Percentiles rank a stretch among this genome's conserved stretches.
phyloP scores from a whole-genome alignment of 2,113 vertebrate genomes.

The Sialia sialis region DNA sequence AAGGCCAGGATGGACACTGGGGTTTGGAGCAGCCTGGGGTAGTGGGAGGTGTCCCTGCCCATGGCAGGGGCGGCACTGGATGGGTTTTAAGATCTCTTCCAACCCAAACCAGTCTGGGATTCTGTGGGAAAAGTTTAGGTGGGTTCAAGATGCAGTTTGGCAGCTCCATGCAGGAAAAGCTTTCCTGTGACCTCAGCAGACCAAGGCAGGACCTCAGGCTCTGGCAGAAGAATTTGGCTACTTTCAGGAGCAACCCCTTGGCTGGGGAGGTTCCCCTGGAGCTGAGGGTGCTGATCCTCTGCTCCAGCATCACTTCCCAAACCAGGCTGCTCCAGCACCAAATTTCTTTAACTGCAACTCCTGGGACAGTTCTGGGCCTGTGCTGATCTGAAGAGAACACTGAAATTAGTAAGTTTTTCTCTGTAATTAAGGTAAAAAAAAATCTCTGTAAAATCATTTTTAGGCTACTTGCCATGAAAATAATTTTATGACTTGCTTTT shows the following conservation, averaged over 20 bases:
- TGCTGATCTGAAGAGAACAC: neutral
- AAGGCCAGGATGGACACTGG: accelerated
- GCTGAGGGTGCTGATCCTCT: neutral
- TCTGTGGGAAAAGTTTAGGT: neutral
- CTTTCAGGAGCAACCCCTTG: neutral
- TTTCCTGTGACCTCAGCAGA: accelerated
- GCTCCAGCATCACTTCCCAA: neutral
- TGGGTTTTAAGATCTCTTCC: accelerated
- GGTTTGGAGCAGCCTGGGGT: neutral
- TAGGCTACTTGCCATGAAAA: neutral
- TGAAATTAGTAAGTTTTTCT: neutral
- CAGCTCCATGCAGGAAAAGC: neutral
- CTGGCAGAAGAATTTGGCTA: neutral
- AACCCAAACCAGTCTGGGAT: accelerated
- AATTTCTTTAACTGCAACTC: accelerated
- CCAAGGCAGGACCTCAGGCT: neutral
- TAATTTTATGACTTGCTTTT: neutral
- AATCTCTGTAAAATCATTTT: neutral
- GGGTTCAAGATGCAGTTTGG: neutral
- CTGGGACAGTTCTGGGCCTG: neutral
- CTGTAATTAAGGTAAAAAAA: neutral
- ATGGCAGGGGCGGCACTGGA: accelerated
- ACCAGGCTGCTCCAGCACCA: neutral
- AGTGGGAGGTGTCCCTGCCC: neutral
- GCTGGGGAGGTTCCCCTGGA: neutral